phyloP scores from a whole-genome alignment of 2,888 invertebrate species.

The Drosophila mimetica region DNA sequence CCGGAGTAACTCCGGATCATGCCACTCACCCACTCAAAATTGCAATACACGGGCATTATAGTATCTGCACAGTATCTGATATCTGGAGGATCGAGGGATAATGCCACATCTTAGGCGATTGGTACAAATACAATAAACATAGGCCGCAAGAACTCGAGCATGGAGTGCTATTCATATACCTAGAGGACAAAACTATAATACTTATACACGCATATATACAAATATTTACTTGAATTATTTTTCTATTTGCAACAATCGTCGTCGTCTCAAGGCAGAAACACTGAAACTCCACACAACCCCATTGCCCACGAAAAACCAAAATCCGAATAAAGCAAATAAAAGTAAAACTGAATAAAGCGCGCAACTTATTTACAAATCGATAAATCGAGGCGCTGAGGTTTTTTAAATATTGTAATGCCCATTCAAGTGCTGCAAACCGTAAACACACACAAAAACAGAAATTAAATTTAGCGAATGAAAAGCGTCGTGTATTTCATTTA shows the following conservation, averaged over 20 bases:
- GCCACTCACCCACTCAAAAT: constrained; percentile 49
- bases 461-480: constrained; percentile 21
- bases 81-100: constrained; percentile 22
- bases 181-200: constrained; percentile 67
- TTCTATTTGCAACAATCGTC: constrained; percentile 76
- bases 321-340: constrained; percentile 33
- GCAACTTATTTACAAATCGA: constrained; percentile 68
- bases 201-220: constrained; percentile 70
- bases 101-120: constrained; percentile 58
- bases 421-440: constrained; percentile 48
- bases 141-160: constrained; percentile 11
- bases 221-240: constrained; percentile 78
- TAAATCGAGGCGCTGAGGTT: constrained; percentile 63
- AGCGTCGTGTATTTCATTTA: constrained; percentile 53
- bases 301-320: constrained; percentile 16
- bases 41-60: constrained; percentile 50
- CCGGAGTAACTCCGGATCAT: constrained; percentile 26
- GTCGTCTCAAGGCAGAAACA: constrained; percentile 29
- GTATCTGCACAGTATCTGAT: constrained; percentile 47
- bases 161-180: constrained; percentile 66
- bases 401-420: constrained; percentile 70
- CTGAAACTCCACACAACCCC: constrained; percentile 19
- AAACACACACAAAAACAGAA: constrained; percentile 22
- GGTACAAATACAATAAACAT: constrained; percentile 75
- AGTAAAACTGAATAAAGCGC: constrained; percentile 46